Base-by-base conservation (phyloP, 2,888 invertebrate species). In the Diadromus collaris region DNA sequence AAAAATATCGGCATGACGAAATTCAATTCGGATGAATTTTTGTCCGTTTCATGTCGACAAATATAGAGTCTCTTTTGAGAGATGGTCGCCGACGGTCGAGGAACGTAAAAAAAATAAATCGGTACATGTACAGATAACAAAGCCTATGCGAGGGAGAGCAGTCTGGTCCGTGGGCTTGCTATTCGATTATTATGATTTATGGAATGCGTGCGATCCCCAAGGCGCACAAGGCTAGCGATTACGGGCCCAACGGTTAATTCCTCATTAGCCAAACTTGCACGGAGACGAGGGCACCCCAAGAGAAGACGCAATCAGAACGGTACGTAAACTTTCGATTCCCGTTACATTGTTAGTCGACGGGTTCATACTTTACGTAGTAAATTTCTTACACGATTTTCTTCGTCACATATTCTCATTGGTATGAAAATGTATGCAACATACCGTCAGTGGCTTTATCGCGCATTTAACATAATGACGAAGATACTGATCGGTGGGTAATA, bases 191-290 rank as follows among this genome's bases (percentile, higher is more conserved):
- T 5, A 29, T 54, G 54, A 27, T 54, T 54, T 54, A 5, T 16
- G 54, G 54, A 54, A n/a, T 13, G 54, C 16, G 54, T 54, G 54
- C 54, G 29, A 54, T 54, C 6, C 6, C 16, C 27, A 5, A 9
- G 54, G 13, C 54, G 27, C 54, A 21, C 27, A 54, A 24, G 54
- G 54, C 54, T 54, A 27, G 54, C 10, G 24, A 54, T 54, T 54
- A 54, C 54, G 27, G 54, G 54, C 29, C 54, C 24, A 27, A 54
- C 54, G 54, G 16, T 16, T 54, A 54, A 54, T 21, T 29, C 13
- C 13, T 29, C 16, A n/a, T 0, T 27, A 54, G 27, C 24, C 54
- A 54, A 27, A 13, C 13, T 54, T 54, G 3, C 16, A 10, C 24
- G 10, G 54, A 29, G 1, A 29, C 27, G n/a, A 29, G 54, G 27